Conservation (phyloP, 1,140 invertebrate genomes). For the Callitettix versicolor region DNA sequence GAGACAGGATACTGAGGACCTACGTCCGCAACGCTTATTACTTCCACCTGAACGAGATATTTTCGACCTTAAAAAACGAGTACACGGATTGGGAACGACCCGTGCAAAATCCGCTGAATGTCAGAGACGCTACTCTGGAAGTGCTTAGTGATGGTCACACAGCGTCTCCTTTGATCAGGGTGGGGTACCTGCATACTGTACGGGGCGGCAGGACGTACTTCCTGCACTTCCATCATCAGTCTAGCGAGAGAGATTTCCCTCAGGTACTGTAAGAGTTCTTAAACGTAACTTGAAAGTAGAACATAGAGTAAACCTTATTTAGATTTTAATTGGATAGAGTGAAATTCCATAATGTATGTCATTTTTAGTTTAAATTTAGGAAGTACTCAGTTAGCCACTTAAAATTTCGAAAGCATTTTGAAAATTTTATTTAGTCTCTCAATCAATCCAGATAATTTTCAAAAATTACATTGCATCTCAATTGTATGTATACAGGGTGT, state of each 20-base stretch:
- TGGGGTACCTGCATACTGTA: slow-evolving; percentile 69
- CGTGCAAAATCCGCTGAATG: slow-evolving; percentile 59
- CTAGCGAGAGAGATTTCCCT: slow-evolving; percentile 59
- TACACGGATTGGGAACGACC: slow-evolving; percentile 87
- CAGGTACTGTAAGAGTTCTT: too few relatives aligned
- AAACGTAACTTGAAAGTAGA: too few relatives aligned
- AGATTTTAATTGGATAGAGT: too few relatives aligned
- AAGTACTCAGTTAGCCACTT: too few relatives aligned
- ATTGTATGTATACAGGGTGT: too few relatives aligned
- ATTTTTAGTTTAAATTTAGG: too few relatives aligned
- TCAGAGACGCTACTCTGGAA: slow-evolving; percentile 61
- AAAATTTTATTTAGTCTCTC: too few relatives aligned
- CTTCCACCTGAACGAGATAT: slow-evolving; percentile 83
- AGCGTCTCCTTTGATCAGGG: slow-evolving; percentile 65
- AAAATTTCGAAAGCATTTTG: too few relatives aligned
- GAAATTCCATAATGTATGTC: too few relatives aligned
- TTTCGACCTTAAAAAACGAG: slow-evolving; percentile 81
- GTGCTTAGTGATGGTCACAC: slow-evolving; percentile 79
- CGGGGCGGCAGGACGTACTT: slow-evolving; percentile 67
- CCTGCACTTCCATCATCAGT: slow-evolving; percentile 78
- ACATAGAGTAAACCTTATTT: too few relatives aligned
- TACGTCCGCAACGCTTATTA: slow-evolving; percentile 81
- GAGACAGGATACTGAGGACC: slow-evolving; percentile 74
- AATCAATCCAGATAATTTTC: too few relatives aligned
- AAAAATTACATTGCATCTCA: too few relatives aligned